These are phyloP conservation scores for Dryobotodes eremita DNA, from an alignment of 2,888 invertebrate genomes.

Conservation along the genomic window DNA sequence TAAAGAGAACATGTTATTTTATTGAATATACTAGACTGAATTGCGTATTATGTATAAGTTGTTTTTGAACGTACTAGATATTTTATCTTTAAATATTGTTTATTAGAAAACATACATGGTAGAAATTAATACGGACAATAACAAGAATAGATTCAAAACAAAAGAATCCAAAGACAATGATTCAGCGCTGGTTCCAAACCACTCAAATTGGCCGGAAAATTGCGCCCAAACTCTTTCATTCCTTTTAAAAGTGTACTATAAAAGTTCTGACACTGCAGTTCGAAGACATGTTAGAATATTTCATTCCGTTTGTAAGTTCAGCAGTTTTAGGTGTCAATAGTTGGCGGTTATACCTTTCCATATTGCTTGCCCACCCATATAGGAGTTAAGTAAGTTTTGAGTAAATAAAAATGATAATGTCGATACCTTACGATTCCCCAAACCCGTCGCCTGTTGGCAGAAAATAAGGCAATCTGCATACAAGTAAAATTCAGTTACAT, in stretches of 20 bases:
- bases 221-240: too few species aligned
- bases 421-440: neutral
- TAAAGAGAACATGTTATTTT: slow-evolving; percentile 5
- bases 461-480: slow-evolving; percentile 3
- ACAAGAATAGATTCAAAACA: neutral
- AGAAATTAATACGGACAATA: neutral
- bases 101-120: neutral
- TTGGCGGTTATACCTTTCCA: too few species aligned
- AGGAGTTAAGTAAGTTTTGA: too few species aligned
- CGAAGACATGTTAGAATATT: neutral
- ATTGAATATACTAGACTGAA: neutral
- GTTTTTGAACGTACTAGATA: too few species aligned
- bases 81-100: neutral
- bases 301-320: neutral
- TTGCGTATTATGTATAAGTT: too few species aligned
- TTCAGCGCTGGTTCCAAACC: neutral
- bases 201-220: neutral
- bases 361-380: neutral
- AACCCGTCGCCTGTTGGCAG: neutral
- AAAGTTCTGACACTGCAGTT: neutral
- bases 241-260: too few species aligned
- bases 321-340: neutral
- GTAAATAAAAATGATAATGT: neutral
- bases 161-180: neutral
- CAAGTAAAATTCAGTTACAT: slow-evolving; percentile 2